These are phyloP conservation scores for Bos indicus DNA, from an alignment of 2,113 vertebrate genomes.

Conservation along the genomic window DNA sequence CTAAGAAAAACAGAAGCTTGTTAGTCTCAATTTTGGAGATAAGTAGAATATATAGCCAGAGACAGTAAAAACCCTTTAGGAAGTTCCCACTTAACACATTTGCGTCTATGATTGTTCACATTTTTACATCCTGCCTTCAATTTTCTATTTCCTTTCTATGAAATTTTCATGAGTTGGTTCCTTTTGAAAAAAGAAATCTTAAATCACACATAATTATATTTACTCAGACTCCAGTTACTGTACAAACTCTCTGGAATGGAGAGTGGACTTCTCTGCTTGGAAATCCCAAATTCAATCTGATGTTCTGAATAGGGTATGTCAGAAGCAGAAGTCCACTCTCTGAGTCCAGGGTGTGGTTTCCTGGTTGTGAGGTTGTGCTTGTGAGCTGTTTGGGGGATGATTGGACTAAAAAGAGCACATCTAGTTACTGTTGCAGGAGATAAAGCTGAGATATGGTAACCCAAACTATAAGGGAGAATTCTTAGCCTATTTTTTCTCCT, in stretches of 20 bases:
- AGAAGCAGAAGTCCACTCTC: not conserved
- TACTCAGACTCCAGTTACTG: conserved; percentile 31
- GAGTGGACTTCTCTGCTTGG: not conserved
- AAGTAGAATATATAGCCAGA: conserved; percentile 47
- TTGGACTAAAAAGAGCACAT: not conserved
- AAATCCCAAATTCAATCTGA: not conserved
- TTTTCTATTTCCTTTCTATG: conserved; percentile 57
- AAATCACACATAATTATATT: conserved; percentile 55
- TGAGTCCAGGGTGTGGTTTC: not conserved
- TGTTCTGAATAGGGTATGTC: not conserved
- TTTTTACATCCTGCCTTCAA: conserved; percentile 57
- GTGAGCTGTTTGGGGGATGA: not conserved
- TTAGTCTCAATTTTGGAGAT: conserved; percentile 46
- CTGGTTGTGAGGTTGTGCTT: not conserved
- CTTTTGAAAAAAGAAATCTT: conserved; percentile 48
- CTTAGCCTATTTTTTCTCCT: not conserved
- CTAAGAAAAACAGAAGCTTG: conserved; percentile 50
- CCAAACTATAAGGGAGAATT: not conserved
- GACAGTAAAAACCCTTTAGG: conserved; percentile 49
- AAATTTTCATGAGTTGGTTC: conserved; percentile 65
- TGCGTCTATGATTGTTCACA: conserved; percentile 35
- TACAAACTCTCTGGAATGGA: not conserved
- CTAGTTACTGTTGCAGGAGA: not conserved
- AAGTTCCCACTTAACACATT: conserved; percentile 66
- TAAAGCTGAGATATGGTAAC: not conserved